Evolutionary conservation across 2,888 invertebrate species (phyloP), one percentile per base, ranked within the genome.

Genomic region (Folsomia candida): DNA sequence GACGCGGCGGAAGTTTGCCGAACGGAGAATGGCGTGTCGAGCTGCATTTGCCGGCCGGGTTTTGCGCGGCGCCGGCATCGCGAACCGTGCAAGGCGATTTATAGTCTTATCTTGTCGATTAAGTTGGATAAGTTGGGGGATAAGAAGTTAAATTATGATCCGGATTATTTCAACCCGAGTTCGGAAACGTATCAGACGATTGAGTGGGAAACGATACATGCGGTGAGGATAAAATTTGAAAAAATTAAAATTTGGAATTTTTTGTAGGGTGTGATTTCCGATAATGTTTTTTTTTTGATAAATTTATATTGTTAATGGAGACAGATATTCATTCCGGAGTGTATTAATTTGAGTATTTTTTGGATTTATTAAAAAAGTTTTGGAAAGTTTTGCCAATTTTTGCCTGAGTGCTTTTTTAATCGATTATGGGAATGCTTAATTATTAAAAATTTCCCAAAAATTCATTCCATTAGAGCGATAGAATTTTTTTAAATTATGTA

Each of bases 1-100:
- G 90, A 92, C 0, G 92, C 94, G 81, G 91, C 93, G 81, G 95
- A 95, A 82, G 89, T 89, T 66, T 95, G 95, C 81, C 88, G 90
- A 73, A 95, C 94, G 0, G 93, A 93, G 83, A 87, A 86, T 72
- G 91, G 93, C 1, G 93, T 94, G 0, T 94, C 93, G 1, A 91
- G 93, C 72, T 94, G 94, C 79, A 91, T 92, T 76, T 94, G 94
- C 81, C 86, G 92, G 70, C 91, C 94, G 2, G 94, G 89, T 3
- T 85, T 83, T 78, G 84, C 84, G 0, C 84, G 92, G 22, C 84
- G 90, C 18, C 87, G 88, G 62, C 90, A 90, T 80, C 84, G 92
- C 2, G 91, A 91, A 78, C 90, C 90, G 0, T 93, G 93, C 81
- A 85, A 91, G 26, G 84, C 90, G 74, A 90, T 93, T 3, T 90